phyloP scores from a whole-genome alignment of 2,888 invertebrate species.

The Boloria selene region DNA sequence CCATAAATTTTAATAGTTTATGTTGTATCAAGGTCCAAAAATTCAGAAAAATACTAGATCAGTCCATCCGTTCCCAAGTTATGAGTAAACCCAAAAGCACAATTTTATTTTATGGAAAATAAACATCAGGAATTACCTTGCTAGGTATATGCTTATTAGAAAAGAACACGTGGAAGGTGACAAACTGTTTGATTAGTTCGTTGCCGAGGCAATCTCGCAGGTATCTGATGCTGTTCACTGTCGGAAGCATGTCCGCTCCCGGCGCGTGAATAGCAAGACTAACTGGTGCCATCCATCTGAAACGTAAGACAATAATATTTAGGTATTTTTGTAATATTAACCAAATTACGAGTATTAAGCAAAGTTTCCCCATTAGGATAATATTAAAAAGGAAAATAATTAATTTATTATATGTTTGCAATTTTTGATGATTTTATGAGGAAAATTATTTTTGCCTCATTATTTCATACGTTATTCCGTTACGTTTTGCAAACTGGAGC shows the following conservation, averaged over 20 bases:
- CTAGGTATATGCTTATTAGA: conserved; percentile 92
- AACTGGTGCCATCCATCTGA: conserved; percentile 92
- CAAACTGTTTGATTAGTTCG: conserved; percentile 88
- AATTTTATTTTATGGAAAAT: neutral
- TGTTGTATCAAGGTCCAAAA: too few species aligned
- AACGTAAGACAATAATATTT: conserved; percentile 31
- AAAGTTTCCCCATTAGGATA: too few species aligned
- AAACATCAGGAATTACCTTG: conserved; percentile 52
- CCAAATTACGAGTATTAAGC: too few species aligned
- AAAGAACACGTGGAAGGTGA: conserved; percentile 95
- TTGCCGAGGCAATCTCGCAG: conserved; percentile 88
- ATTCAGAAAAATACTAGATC: too few species aligned
- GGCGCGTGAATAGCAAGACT: conserved; percentile 94
- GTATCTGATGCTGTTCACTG: conserved; percentile 90
- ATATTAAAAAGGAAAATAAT: too few species aligned
- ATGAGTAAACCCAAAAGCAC: too few species aligned
- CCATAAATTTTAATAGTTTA: too few species aligned
- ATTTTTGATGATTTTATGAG: too few species aligned
- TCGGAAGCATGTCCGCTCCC: conserved; percentile 89
- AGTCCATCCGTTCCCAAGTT: too few species aligned
- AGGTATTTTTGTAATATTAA: conserved; percentile 23
- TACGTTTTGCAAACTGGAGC: conserved; percentile 7
- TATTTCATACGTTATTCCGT: neutral
- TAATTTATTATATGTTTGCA: too few species aligned
- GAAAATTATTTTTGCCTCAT: neutral